phyloP scores from a whole-genome alignment of 2,888 invertebrate genomes.

The Siphlonurus alternatus region DNA sequence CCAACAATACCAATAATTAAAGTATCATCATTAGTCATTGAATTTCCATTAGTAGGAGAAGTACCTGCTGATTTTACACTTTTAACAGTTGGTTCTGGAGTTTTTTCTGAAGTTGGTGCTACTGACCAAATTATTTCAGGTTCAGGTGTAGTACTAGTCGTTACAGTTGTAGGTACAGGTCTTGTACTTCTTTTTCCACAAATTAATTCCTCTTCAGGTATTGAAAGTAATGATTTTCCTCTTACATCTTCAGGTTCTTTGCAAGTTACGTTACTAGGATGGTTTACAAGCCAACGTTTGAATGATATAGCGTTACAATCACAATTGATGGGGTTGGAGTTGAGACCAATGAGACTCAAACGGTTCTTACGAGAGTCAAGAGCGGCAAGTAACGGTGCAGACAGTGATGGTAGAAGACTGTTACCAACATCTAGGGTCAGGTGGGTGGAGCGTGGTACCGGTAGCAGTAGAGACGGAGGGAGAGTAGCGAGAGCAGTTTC shows the following conservation, averaged over 20 bases:
- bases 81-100: neutral
- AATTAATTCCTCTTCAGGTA: slow-evolving; percentile 65
- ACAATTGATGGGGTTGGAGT: slow-evolving; percentile 65
- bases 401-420: slow-evolving; percentile 55
- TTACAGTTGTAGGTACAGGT: slow-evolving; percentile 3
- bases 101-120: slow-evolving; percentile 38
- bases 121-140: slow-evolving; percentile 84
- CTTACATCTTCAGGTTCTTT: neutral
- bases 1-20: slow-evolving; percentile 91
- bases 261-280: neutral
- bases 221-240: slow-evolving; percentile 19
- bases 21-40: slow-evolving; percentile 62
- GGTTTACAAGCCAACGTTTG: slow-evolving; percentile 46
- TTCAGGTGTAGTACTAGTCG: slow-evolving; percentile 41
- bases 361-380: slow-evolving; percentile 67
- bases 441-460: slow-evolving; percentile 69
- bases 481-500: slow-evolving; percentile 64
- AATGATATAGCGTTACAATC: slow-evolving; percentile 70
- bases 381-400: slow-evolving; percentile 60
- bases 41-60: too few species aligned
- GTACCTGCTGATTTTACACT: slow-evolving; percentile 11
- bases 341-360: slow-evolving; percentile 53
- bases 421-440: slow-evolving; percentile 62
- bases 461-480: slow-evolving; percentile 70
- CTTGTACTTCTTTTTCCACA: slow-evolving; percentile 38